These are phyloP conservation scores for Rhynchonycteris naso DNA, from an alignment of 2,797 vertebrate species.

Conservation along the genomic window DNA sequence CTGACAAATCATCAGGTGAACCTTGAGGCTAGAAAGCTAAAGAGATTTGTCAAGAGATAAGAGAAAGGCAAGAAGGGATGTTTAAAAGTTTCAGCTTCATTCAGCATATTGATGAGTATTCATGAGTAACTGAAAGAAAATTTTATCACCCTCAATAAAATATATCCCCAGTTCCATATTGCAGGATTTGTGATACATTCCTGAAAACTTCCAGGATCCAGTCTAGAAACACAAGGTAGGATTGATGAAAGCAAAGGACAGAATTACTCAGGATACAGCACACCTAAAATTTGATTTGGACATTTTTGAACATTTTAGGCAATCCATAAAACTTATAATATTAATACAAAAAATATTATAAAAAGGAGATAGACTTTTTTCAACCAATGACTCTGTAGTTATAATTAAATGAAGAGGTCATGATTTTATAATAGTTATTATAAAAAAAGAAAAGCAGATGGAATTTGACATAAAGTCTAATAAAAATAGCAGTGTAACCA, in stretches of 20 bases:
- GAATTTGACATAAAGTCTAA: background rate
- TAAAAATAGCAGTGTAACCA: background rate
- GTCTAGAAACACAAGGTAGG: background rate
- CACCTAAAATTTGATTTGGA: background rate
- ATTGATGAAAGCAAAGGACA: background rate
- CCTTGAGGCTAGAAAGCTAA: background rate
- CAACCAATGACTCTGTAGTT: background rate
- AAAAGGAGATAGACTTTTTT: background rate
- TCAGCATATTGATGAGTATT: background rate
- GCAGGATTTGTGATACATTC: background rate
- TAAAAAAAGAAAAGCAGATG: background rate
- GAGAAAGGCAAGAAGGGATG: background rate
- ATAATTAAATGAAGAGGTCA: background rate
- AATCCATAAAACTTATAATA: background rate
- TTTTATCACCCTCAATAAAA: background rate
- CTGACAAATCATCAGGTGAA: background rate
- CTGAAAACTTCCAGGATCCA: background rate
- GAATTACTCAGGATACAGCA: background rate
- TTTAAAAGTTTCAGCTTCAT: background rate
- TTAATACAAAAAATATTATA: background rate
- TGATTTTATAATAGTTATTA: background rate
- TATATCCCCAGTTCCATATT: background rate
- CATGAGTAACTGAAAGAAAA: background rate
- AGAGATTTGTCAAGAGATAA: background rate
- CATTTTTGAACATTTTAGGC: rapidly evolving